Base-by-base conservation (phyloP, 2,113 vertebrate genomes). In the Pseudopodoces humilis region DNA sequence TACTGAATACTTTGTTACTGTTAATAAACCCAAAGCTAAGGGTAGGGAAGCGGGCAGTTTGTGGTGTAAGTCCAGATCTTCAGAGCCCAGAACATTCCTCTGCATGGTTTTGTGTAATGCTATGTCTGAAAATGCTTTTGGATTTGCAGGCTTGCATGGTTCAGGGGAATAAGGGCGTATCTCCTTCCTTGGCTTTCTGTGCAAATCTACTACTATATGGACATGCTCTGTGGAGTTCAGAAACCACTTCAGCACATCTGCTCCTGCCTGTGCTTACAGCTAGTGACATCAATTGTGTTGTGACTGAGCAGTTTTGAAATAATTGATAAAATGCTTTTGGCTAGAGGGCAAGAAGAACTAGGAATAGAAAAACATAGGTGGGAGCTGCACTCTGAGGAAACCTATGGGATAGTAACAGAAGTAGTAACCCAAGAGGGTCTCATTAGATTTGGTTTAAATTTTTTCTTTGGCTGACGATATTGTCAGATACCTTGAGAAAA, bases 341-440 rank as follows among this genome's bases (percentile, higher is more conserved):
- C 7, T 60, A 17, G 37, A 47, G 19, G 46, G 35, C 2, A 15
- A 22, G 37, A 78, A 47, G 21, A 16, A 14, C 20, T 50, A 13
- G 7, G 22, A 8, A 12, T 17, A n/a, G 43, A 62, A 60, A 30
- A 24, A 22, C 15, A 5, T 28, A 43, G 3, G 15, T 84, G 16
- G 22, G 27, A 78, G 10, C 9, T 89, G 28, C 22, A 8, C 25
- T 25, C 80, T 3, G 10, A 69, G 44, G 21, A 58, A 39, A 21
- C 76, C 4, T 28, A 1, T 35, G 28, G 11, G 43, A 13, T 46
- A 44, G 20, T 77, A 69, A 44, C 22, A 58, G 37, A 67, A 70
- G 17, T 62, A 46, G 21, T 67, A 83, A 41, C 5, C 8, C 0
- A 1, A 7, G 41, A 37, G 30, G 3, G 1, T 2, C 2, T 58